These are phyloP conservation scores for Cetonia aurata DNA, from an alignment of 2,888 invertebrate species.

Conservation along the genomic window DNA sequence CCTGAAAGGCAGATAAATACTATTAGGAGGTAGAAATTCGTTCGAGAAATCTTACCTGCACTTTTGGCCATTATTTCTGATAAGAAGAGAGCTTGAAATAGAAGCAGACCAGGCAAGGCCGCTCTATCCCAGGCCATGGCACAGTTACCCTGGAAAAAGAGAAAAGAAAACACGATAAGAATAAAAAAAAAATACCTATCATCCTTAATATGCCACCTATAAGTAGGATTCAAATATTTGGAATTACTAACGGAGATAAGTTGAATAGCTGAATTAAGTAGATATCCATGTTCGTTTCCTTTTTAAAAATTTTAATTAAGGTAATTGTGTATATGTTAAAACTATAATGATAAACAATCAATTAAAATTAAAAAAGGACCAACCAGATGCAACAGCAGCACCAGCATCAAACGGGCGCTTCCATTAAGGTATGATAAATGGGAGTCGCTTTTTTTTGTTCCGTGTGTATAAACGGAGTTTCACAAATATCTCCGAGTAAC, in stretches of 20 bases:
- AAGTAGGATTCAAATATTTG: constrained; percentile 36
- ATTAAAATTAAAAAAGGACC: constrained; percentile 38
- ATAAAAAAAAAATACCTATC: no score
- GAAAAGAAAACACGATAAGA: constrained; percentile 37
- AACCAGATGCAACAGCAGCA: constrained; percentile 6
- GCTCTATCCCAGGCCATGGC: constrained; percentile 67
- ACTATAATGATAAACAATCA: constrained; percentile 40
- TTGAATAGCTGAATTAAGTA: constrained; percentile 34
- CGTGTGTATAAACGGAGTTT: constrained; percentile 5
- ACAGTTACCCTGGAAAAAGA: constrained; percentile 64
- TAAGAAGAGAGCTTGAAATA: constrained; percentile 56
- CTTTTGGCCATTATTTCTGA: constrained; percentile 63
- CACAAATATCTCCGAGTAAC: constrained; percentile 40
- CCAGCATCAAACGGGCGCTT: constrained; percentile 20
- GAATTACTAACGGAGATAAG: constrained; percentile 33
- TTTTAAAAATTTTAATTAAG: constrained; percentile 40
- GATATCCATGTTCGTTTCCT: constrained; percentile 38
- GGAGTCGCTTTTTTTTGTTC: constrained; percentile 12
- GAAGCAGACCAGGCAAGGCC: constrained; percentile 65
- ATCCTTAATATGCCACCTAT: constrained; percentile 18
- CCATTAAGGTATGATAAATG: constrained; percentile 42
- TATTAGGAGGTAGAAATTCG: constrained; percentile 18
- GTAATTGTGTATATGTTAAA: constrained; percentile 39
- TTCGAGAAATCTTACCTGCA: constrained; percentile 58
- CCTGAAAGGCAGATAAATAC: constrained; percentile 23